These are phyloP conservation scores for Cacoxenus indagator DNA, from an alignment of 2,888 invertebrate genomes.

Conservation along the genomic window DNA sequence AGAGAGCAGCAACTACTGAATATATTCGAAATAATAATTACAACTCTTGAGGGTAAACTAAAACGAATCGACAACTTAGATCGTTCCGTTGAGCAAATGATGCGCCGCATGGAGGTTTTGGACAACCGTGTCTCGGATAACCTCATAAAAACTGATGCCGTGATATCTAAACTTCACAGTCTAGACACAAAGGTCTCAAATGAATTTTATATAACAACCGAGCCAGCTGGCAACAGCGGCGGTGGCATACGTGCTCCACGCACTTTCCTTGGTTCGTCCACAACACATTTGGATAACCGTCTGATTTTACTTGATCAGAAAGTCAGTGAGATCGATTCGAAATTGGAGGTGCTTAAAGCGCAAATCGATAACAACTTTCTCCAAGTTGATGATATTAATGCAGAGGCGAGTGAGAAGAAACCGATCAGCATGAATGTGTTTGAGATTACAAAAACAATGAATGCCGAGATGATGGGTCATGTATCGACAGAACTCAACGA, in stretches of 20 bases:
- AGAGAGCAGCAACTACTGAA: conserved; percentile 91
- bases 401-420: conserved; percentile 89
- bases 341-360: conserved; percentile 82
- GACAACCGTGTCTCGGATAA: conserved; percentile 87
- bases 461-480: conserved; percentile 84
- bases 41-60: conserved; percentile 88
- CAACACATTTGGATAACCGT: conserved; percentile 74
- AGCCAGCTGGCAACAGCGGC: conserved; percentile 32
- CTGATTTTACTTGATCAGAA: conserved; percentile 84
- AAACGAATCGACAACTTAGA: conserved; percentile 90
- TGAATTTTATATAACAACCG: conserved; percentile 71
- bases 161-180: conserved; percentile 82
- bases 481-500: conserved; percentile 86
- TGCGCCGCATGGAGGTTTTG: conserved; percentile 86
- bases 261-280: conserved; percentile 42
- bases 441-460: conserved; percentile 87
- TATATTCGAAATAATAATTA: conserved; percentile 91
- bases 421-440: conserved; percentile 86
- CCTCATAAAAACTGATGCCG: conserved; percentile 86
- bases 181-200: conserved; percentile 83
- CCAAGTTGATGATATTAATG: conserved; percentile 86
- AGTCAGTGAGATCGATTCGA: conserved; percentile 85
- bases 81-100: conserved; percentile 88
- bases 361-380: conserved; percentile 87
- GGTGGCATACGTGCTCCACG: conserved; percentile 50